phyloP scores from a whole-genome alignment of 64 coral and sea anemone genomes.

The Pocillopora verrucosa region DNA sequence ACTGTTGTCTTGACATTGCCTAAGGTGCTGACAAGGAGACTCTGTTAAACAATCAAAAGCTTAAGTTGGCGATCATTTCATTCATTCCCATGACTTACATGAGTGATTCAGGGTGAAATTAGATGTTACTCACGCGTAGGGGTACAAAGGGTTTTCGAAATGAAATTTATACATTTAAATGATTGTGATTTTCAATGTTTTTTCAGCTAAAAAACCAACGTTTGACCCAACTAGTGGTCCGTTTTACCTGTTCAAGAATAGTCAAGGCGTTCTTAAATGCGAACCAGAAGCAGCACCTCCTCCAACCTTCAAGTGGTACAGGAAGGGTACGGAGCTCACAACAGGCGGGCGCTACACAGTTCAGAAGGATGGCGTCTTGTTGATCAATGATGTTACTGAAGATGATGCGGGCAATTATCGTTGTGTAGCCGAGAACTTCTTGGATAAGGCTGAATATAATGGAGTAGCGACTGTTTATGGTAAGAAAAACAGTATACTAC shows the following conservation, averaged over 20 bases:
- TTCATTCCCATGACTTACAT: background rate
- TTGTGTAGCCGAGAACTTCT: conserved; percentile 18
- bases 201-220: conserved; percentile 17
- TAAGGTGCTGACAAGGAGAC: too few species aligned
- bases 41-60: too few species aligned
- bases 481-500: background rate
- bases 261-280: conserved; percentile 16
- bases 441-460: background rate
- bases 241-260: conserved; percentile 52
- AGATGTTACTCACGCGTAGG: too few species aligned
- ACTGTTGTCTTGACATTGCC: too few species aligned
- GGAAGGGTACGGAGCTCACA: background rate
- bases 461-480: conserved; percentile 21
- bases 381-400: background rate
- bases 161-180: too few species aligned
- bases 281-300: conserved; percentile 48
- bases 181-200: background rate
- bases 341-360: background rate
- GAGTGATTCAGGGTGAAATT: too few species aligned
- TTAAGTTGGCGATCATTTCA: background rate
- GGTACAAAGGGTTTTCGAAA: too few species aligned
- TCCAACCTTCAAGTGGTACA: conserved; percentile 21
- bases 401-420: conserved; percentile 5
- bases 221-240: conserved; percentile 15
- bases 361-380: background rate